Conservation (phyloP, 2,797 vertebrate species). For the Hirundo rustica region DNA sequence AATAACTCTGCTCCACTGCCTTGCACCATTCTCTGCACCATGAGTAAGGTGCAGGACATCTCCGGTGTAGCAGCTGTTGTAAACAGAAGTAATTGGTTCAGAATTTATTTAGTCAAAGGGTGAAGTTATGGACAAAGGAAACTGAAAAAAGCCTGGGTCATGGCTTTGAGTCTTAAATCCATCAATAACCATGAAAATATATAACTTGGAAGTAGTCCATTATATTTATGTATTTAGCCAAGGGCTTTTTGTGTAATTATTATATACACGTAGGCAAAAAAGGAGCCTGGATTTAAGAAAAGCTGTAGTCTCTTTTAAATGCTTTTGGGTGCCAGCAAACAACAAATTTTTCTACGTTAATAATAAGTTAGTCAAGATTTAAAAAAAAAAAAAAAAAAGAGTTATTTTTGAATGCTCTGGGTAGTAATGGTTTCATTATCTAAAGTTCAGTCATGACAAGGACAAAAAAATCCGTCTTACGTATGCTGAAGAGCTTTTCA, state of each 20-base stretch:
- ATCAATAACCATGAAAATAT: neutral
- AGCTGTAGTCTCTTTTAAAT: neutral
- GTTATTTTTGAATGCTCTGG: slow-evolving; percentile 42
- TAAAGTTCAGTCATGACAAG: slow-evolving; percentile 51
- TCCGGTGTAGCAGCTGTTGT: accelerated
- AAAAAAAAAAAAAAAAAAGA: neutral
- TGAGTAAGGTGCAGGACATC: neutral
- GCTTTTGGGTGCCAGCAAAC: neutral
- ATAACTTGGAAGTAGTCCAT: neutral
- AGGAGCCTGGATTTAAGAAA: neutral
- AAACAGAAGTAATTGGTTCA: neutral
- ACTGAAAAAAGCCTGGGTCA: neutral
- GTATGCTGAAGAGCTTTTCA: slow-evolving; percentile 47
- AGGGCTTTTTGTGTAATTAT: neutral
- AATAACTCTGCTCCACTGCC: neutral
- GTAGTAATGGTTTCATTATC: slow-evolving; percentile 50
- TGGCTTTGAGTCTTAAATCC: neutral
- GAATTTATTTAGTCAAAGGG: neutral
- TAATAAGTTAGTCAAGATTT: slow-evolving; percentile 1
- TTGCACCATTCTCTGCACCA: neutral
- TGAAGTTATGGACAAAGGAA: neutral
- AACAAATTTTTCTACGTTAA: neutral
- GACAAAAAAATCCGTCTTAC: slow-evolving; percentile 14
- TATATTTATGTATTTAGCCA: neutral
- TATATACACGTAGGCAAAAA: neutral